A percentile compares a stretch with the other conserved stretches of the same genome.
phyloP scores from a whole-genome alignment of 2,888 invertebrate species.

The Deilephila porcellus region DNA sequence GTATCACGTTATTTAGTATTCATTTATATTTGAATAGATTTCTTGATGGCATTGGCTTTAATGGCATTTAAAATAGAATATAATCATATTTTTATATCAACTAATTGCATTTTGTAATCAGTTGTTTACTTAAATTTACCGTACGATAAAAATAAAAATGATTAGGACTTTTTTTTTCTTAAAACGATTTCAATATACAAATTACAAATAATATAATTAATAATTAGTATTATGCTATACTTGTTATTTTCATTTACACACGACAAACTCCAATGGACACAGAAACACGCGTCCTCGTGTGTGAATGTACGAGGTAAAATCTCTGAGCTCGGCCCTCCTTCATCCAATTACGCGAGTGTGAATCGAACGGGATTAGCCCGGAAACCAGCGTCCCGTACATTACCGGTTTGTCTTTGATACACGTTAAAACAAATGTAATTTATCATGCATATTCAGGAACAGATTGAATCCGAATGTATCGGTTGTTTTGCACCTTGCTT shows the following conservation, averaged over 20 bases:
- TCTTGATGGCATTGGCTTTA: too few species aligned
- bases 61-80: too few species aligned
- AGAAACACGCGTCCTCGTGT: conserved; percentile 36
- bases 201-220: not conserved
- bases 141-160: not conserved
- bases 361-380: conserved; percentile 74
- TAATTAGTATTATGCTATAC: not conserved
- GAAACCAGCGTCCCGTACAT: conserved; percentile 55
- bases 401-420: conserved; percentile 46
- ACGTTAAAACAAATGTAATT: conserved; percentile 36
- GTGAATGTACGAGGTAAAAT: conserved; percentile 70
- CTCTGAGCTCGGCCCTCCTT: conserved; percentile 71
- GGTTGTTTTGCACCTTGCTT: not conserved
- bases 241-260: not conserved
- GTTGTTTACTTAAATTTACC: too few species aligned
- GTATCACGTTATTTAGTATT: too few species aligned
- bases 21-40: too few species aligned
- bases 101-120: not conserved
- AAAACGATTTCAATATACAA: too few species aligned
- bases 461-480: not conserved
- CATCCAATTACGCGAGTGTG: conserved; percentile 82
- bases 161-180: too few species aligned
- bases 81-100: not conserved
- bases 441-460: conserved; percentile 3
- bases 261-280: not conserved